Percentiles rank a stretch among this genome's conserved stretches.
Conservation (phyloP, 2,888 invertebrate species). For the Schizotus pectinicornis region DNA sequence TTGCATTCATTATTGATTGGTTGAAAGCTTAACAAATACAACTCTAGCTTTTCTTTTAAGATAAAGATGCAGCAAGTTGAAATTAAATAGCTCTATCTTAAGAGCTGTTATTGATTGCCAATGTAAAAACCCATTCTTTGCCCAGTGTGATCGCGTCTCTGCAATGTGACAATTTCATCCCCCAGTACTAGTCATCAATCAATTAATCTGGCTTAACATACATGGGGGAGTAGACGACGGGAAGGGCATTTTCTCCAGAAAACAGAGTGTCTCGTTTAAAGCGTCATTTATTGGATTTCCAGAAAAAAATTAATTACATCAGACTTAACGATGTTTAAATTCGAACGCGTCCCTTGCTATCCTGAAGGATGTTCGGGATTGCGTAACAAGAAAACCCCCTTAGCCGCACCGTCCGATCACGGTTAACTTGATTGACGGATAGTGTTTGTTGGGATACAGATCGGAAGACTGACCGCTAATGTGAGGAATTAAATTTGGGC, state of each 20-base stretch:
- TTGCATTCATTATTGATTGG: no score
- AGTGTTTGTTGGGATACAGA: slow-evolving; percentile 7
- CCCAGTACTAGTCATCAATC: slow-evolving; percentile 35
- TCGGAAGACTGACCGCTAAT: slow-evolving; percentile 24
- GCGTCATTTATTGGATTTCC: slow-evolving; percentile 19
- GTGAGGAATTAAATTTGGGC: slow-evolving; percentile 29
- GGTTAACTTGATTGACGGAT: slow-evolving; percentile 24
- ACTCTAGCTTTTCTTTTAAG: no score
- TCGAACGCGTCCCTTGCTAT: slow-evolving; percentile 5
- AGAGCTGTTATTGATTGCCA: slow-evolving; percentile 9
- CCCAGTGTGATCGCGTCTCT: slow-evolving; percentile 20
- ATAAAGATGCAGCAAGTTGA: no score
- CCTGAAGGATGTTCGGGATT: slow-evolving; percentile 8
- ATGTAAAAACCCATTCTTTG: slow-evolving; percentile 13
- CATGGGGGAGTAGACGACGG: slow-evolving; percentile 29
- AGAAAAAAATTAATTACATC: slow-evolving; percentile 30
- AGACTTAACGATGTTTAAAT: slow-evolving; percentile 16
- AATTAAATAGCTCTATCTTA: no score
- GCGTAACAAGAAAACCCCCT: slow-evolving; percentile 20
- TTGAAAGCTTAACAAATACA: no score
- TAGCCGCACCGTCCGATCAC: not conserved
- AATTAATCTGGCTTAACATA: slow-evolving; percentile 38
- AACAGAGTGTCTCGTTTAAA: slow-evolving; percentile 25
- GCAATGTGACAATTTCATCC: slow-evolving; percentile 33
- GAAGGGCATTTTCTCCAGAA: slow-evolving; percentile 22